Percentiles rank a stretch among this genome's conserved stretches.
Evolutionary conservation across 2,797 vertebrate species (phyloP).

Genomic region (Anas bernieri): DNA sequence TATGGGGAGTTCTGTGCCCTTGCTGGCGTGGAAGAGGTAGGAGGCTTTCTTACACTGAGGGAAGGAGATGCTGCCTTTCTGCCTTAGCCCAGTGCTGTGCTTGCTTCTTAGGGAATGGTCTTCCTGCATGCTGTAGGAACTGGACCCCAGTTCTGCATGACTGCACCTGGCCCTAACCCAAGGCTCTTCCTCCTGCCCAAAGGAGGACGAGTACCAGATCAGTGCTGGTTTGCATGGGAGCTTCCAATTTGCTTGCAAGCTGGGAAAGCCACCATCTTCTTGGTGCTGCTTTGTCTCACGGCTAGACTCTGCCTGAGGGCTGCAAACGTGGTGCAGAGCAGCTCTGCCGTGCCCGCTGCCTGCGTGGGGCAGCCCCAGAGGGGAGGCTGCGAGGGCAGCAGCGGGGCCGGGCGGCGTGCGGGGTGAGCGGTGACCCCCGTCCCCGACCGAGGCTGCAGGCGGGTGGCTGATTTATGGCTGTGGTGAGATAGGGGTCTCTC

Average conservation of each 20-base stretch:
- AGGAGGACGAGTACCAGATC: not conserved
- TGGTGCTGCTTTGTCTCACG: not conserved
- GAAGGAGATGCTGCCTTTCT: not conserved
- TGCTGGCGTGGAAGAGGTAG: not conserved
- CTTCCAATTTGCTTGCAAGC: not conserved
- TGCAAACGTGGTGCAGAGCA: not conserved
- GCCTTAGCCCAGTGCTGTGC: not conserved
- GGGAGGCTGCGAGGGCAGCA: not conserved
- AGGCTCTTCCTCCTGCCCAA: not conserved
- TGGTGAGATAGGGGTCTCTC: conserved; percentile 46
- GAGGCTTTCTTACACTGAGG: not conserved
- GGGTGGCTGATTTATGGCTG: conserved; percentile 29
- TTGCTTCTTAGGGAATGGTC: not conserved
- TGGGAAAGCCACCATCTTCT: not conserved
- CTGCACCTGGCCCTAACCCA: not conserved
- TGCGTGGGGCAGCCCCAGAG: not conserved
- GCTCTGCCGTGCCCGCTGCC: not conserved
- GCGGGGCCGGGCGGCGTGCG: fast-evolving
- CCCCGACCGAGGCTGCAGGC: not conserved
- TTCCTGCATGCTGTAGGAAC: not conserved
- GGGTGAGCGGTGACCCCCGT: not conserved
- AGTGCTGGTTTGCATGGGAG: fast-evolving
- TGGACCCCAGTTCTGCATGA: not conserved
- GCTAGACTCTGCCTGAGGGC: not conserved
- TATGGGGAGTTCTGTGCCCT: not conserved